phyloP scores from a whole-genome alignment of 2,797 vertebrate genomes.

The Halcyon chelicuti region DNA sequence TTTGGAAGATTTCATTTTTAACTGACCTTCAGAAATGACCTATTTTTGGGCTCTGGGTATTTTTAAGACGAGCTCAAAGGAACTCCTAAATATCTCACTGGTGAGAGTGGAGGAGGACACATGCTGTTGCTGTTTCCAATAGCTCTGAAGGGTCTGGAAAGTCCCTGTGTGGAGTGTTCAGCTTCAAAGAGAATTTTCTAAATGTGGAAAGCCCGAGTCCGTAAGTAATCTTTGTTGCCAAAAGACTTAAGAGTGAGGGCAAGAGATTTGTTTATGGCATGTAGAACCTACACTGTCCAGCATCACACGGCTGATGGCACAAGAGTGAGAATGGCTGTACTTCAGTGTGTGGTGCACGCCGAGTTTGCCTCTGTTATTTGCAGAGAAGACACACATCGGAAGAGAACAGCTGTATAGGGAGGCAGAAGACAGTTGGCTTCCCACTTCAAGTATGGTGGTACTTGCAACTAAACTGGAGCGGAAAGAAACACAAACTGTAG shows the following conservation, averaged over 20 bases:
- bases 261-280: neutral
- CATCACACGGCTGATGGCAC: accelerated
- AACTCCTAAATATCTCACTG: constrained; percentile 62
- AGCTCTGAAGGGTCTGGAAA: constrained; percentile 21
- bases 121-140: constrained; percentile 7
- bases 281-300: neutral
- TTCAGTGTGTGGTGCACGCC: neutral
- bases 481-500: neutral
- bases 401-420: neutral
- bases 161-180: neutral
- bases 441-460: neutral
- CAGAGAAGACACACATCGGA: accelerated
- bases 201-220: constrained; percentile 10
- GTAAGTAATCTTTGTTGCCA: neutral
- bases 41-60: constrained; percentile 56
- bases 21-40: constrained; percentile 43
- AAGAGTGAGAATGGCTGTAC: neutral
- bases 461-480: neutral
- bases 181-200: constrained; percentile 32
- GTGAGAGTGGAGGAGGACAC: constrained; percentile 38
- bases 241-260: neutral
- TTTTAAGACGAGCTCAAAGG: constrained; percentile 51
- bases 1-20: constrained; percentile 41
- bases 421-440: neutral
- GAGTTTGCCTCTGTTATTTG: neutral